These are phyloP conservation scores for Erythrolamprus reginae DNA, from an alignment of 2,113 vertebrate species.

Conservation along the genomic window DNA sequence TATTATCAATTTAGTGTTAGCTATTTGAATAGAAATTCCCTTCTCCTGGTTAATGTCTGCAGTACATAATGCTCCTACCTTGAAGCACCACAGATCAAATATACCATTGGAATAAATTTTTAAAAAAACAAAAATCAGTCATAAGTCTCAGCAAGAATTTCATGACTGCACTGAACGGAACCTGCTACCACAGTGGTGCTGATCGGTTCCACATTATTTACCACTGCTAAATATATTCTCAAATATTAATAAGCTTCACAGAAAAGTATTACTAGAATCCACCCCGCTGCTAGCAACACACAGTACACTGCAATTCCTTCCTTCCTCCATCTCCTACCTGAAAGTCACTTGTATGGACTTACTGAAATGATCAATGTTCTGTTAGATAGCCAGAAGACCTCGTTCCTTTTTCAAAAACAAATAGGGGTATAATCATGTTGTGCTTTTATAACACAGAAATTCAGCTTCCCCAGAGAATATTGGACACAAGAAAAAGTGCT, in stretches of 20 bases:
- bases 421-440: not conserved
- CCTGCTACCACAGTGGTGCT: not conserved
- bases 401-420: not conserved
- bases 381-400: not conserved
- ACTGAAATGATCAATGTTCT: not conserved
- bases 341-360: not conserved
- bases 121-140: not conserved
- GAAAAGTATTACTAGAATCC: not conserved
- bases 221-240: not conserved
- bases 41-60: not conserved
- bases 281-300: not conserved
- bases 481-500: not conserved
- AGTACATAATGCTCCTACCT: not conserved
- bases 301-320: not conserved
- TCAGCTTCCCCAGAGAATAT: constrained; percentile 31
- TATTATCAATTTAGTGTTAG: not conserved
- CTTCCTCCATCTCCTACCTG: constrained; percentile 22
- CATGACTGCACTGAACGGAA: not conserved
- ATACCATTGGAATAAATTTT: not conserved
- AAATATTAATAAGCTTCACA: not conserved
- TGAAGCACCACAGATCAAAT: not conserved
- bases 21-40: not conserved
- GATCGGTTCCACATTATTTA: not conserved
- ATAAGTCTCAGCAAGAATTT: not conserved
- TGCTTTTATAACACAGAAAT: constrained; percentile 26